These are phyloP conservation scores for Atta colombica DNA, from an alignment of 1,140 invertebrate genomes.

Conservation along the genomic window DNA sequence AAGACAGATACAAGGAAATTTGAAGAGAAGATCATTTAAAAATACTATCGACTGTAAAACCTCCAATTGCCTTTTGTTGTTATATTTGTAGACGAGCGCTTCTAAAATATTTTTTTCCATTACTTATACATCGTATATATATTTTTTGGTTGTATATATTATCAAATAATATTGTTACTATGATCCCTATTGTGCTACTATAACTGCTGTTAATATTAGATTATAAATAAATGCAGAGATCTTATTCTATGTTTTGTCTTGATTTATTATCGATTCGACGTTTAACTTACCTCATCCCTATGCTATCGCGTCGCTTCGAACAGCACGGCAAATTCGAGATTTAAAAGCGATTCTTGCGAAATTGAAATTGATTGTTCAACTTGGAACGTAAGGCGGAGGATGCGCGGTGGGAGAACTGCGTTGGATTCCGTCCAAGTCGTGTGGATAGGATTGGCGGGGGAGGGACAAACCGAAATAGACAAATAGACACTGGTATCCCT, in stretches of 20 bases:
- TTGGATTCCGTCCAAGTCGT: slow-evolving; percentile 61
- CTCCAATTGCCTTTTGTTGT: slow-evolving; percentile 9
- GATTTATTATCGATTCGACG: slow-evolving; percentile 48
- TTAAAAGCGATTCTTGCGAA: slow-evolving; percentile 80
- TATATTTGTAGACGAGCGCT: slow-evolving; percentile 10
- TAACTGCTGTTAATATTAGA: slow-evolving; percentile 65
- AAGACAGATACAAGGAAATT: not conserved
- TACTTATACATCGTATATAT: slow-evolving; percentile 31
- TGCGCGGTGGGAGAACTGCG: not conserved
- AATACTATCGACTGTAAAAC: not conserved
- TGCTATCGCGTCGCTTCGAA: not conserved
- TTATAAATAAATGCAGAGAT: slow-evolving; percentile 70
- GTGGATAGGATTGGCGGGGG: not conserved
- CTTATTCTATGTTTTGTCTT: slow-evolving; percentile 22
- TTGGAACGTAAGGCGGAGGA: slow-evolving; percentile 58
- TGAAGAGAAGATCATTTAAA: slow-evolving; percentile 14
- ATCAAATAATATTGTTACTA: slow-evolving; percentile 47
- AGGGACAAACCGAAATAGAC: slow-evolving; percentile 78
- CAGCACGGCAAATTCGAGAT: slow-evolving; percentile 68
- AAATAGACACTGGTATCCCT: slow-evolving; percentile 76
- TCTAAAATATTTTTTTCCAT: slow-evolving; percentile 55
- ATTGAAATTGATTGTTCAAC: slow-evolving; percentile 83
- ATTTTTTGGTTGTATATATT: slow-evolving; percentile 69
- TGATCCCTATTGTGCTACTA: slow-evolving; percentile 58
- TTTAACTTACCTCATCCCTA: not conserved